phyloP scores from a whole-genome alignment of 2,888 invertebrate species.

The Cheilosia vulpina region DNA sequence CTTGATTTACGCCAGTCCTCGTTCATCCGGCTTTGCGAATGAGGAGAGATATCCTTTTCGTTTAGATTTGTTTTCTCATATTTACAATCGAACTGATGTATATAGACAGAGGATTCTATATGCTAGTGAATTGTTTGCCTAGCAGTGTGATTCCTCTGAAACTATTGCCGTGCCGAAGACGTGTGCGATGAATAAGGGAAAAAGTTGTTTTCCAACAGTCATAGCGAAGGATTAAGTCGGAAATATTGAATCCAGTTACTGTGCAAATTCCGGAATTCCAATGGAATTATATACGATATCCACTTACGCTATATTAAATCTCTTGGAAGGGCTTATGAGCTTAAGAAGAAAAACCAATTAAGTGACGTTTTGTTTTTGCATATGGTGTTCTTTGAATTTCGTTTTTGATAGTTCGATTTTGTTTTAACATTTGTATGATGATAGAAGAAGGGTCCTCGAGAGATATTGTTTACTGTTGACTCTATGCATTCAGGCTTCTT shows the following conservation, averaged over 20 bases:
- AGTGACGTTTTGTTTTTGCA: not conserved
- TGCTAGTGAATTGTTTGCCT: not conserved
- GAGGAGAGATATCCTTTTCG: constrained; percentile 30
- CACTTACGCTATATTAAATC: constrained; percentile 2
- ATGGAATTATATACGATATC: constrained; percentile 1
- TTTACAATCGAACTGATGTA: constrained; percentile 16
- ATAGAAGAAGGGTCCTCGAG: no score
- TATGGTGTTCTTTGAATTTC: no score
- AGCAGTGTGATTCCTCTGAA: constrained; percentile 16
- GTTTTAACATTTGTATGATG: no score
- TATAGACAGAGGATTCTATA: not conserved
- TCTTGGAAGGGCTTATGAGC: constrained; percentile 7
- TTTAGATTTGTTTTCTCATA: constrained; percentile 36
- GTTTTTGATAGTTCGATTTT: no score
- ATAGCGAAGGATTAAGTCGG: constrained; percentile 42
- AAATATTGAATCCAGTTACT: constrained; percentile 40
- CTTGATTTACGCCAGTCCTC: constrained; percentile 25
- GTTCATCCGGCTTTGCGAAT: constrained; percentile 11
- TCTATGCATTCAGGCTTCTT: no score
- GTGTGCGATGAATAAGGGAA: constrained; percentile 27
- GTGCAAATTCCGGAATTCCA: constrained; percentile 31
- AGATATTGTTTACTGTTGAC: no score
- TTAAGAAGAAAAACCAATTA: constrained; percentile 34
- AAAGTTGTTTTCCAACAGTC: constrained; percentile 27
- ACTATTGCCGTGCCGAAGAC: constrained; percentile 1